Conservation (phyloP, 2,113 vertebrate genomes). For the Myiozetetes cayanensis region DNA sequence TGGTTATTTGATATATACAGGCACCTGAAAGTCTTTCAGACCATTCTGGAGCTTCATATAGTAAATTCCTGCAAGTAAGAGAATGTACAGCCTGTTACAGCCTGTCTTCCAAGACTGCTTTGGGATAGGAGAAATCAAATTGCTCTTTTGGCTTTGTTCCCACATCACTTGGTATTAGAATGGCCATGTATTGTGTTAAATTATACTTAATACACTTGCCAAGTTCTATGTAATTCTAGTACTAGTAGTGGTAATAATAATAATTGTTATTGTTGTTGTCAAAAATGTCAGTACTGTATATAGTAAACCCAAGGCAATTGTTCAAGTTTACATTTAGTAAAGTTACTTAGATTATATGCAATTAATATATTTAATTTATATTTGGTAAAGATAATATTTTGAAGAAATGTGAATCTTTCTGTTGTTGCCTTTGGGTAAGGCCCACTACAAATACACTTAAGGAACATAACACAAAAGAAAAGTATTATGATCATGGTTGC, state of each 20-base stretch:
- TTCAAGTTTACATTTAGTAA: not conserved
- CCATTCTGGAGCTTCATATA: not conserved
- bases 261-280: not conserved
- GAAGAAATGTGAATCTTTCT: not conserved
- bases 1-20: not conserved
- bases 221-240: conserved; percentile 33
- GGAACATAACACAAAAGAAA: conserved; percentile 18
- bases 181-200: conserved; percentile 51
- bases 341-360: not conserved
- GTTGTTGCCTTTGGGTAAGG: not conserved
- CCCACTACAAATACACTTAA: not conserved
- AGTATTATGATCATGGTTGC: not conserved
- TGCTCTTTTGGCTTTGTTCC: conserved; percentile 61
- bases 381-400: not conserved
- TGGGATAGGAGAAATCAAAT: not conserved
- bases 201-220: conserved; percentile 45
- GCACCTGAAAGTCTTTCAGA: conserved; percentile 28
- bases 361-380: not conserved
- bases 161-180: conserved; percentile 35
- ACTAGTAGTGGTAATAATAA: conserved; percentile 9
- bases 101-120: not conserved
- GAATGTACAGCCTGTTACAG: not conserved
- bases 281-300: not conserved
- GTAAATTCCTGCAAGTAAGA: conserved; percentile 1
- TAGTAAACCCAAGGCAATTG: not conserved